Evolutionary conservation across 2,113 vertebrate genomes (phyloP).

Genomic region (Eptesicus fuscus): DNA sequence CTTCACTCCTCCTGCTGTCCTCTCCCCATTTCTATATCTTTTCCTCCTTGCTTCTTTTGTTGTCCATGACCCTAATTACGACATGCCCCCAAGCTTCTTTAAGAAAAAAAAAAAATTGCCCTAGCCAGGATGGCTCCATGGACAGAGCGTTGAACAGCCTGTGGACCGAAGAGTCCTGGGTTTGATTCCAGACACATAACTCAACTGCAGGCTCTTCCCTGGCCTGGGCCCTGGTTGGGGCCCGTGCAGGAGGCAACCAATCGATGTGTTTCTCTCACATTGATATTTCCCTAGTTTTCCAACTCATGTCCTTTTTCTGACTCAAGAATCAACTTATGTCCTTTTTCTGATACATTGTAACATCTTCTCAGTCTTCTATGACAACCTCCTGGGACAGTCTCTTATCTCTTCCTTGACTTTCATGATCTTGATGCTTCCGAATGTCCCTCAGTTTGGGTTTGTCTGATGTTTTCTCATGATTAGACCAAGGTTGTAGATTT

Average conservation of each 20-base stretch:
- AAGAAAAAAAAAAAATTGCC: background rate
- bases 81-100: background rate
- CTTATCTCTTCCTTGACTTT: background rate
- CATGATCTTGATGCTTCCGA: background rate
- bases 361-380: background rate
- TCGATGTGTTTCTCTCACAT: no score
- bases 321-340: background rate
- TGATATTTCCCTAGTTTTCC: background rate
- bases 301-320: background rate
- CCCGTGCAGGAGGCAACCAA: no score
- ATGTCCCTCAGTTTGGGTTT: background rate
- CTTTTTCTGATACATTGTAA: background rate
- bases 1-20: background rate
- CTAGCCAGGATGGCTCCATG: background rate
- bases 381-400: background rate
- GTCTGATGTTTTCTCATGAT: background rate
- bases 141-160: background rate
- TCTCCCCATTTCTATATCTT: background rate
- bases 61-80: background rate
- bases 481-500: background rate
- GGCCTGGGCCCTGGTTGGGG: no score
- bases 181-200: background rate
- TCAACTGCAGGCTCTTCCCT: background rate
- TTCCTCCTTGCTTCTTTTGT: background rate
- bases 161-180: background rate